Percentiles rank a stretch among this genome's conserved stretches.
These are phyloP conservation scores for Deilephila porcellus DNA, from an alignment of 2,888 invertebrate species.

Conservation along the genomic window DNA sequence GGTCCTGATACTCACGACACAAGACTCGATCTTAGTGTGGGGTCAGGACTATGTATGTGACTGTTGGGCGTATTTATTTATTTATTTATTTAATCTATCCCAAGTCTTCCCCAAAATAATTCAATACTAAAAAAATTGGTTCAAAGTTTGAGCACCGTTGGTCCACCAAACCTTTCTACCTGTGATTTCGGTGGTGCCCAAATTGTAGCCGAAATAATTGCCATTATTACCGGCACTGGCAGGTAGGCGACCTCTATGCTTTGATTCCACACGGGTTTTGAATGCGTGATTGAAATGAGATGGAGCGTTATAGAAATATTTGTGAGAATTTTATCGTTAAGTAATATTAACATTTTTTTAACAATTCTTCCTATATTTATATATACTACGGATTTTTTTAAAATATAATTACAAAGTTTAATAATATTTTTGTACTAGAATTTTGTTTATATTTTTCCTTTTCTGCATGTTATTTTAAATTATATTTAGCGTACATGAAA, in stretches of 20 bases:
- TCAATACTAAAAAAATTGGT: background rate
- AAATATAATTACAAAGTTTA: too few species aligned
- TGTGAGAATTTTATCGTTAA: background rate
- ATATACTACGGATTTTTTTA: too few species aligned
- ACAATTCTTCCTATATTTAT: too few species aligned
- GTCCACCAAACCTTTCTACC: conserved; percentile 59
- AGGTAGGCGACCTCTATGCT: conserved; percentile 31
- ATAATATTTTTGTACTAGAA: too few species aligned
- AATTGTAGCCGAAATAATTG: conserved; percentile 78
- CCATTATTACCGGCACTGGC: conserved; percentile 63
- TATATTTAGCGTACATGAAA: too few species aligned
- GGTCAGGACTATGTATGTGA: too few species aligned
- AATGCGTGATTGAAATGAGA: background rate
- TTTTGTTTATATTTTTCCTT: too few species aligned
- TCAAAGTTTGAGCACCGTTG: conserved; percentile 58
- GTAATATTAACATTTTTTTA: background rate
- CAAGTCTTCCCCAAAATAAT: background rate
- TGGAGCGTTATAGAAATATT: background rate
- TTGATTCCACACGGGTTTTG: conserved; percentile 14
- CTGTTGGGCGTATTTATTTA: too few species aligned
- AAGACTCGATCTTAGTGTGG: too few species aligned
- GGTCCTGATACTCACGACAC: too few species aligned
- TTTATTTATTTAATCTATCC: too few species aligned
- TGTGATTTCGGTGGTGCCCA: conserved; percentile 62
- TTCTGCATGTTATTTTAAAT: too few species aligned